Base-by-base conservation (phyloP, 2,888 invertebrate species). In the Zhuqinia jingwanae region DNA sequence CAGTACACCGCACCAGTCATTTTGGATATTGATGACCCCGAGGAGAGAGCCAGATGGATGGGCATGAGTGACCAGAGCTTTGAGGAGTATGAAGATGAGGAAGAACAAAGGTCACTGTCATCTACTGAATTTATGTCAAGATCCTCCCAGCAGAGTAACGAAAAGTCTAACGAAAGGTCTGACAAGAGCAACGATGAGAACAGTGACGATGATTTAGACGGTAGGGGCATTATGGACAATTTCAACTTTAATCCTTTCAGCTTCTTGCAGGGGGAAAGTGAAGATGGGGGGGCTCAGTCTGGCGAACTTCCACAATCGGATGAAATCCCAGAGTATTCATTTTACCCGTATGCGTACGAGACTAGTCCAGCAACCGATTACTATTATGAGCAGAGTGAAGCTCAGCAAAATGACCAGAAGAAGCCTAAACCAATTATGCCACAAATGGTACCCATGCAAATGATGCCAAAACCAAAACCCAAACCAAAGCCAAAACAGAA, bases 11-110 rank as follows among this genome's bases (percentile, higher is more conserved):
- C 70, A 17, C 85, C 85, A 70, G 50, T 85, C 36, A 85, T 85
- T 65, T 45, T 85, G 70, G 85, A 85, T 79, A 79, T 85, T 85
- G 85, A 85, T 85, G 85, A 85, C 65, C 85, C 85, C 36, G 73
- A 78, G 50, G 77, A 8, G 22, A 85, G 50, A 73, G 78, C 78
- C n/a, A 70, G 85, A 22, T 85, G 85, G 85, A 65, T 84, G 42
- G 76, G 50, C 63, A 45, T 83, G 25, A 65, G 58, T 13, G 63
- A 73, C 20, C 60, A 77, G n/a, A 58, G 47, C 22, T 53, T 22
- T 27, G 83, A 77, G 42, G 82, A 60, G 63, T 42, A 76, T 6
- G 83, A 84, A 2, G 45, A 78, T 10, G 77, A 70, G 13, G 27
- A 47, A 13, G 42, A 77, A 20, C 27, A 53, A n/a, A 42, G 53